Conservation (phyloP, 2,888 invertebrate genomes). For the Microctonus brassicae region DNA sequence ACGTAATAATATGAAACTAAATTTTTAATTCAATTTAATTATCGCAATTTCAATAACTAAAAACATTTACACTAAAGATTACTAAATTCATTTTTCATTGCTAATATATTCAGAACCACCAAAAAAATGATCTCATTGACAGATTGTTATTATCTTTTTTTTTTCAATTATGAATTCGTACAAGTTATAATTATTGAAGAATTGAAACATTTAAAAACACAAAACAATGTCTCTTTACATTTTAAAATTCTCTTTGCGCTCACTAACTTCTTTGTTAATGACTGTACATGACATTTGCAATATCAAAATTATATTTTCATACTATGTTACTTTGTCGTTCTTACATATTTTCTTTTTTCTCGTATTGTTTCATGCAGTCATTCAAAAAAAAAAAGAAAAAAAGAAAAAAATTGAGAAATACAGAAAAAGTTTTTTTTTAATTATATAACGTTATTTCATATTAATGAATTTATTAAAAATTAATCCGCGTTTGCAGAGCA, state of each 20-base stretch:
- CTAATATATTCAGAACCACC: no score
- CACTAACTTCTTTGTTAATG: conserved; percentile 41
- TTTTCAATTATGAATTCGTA: not conserved
- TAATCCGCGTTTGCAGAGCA: conserved; percentile 25
- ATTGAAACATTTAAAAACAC: conserved; percentile 30
- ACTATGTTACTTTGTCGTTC: conserved; percentile 8
- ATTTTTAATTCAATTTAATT: conserved; percentile 1
- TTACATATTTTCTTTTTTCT: conserved; percentile 25
- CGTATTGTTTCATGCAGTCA: conserved; percentile 25
- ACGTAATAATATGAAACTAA: conserved; percentile 39
- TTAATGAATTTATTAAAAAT: conserved; percentile 10
- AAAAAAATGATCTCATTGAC: no score
- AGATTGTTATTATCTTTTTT: not conserved
- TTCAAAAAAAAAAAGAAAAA: no score
- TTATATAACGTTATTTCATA: not conserved
- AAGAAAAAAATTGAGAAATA: not conserved
- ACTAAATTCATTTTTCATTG: no score
- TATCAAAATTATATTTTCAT: conserved; percentile 13
- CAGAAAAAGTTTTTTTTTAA: not conserved
- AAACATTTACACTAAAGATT: no score
- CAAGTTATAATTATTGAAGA: conserved; percentile 2
- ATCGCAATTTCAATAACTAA: not conserved
- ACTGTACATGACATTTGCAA: conserved; percentile 38
- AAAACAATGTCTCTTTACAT: not conserved
- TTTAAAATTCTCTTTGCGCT: conserved; percentile 35